A percentile compares a stretch with the other conserved stretches of the same genome.
Conservation (phyloP, 2,797 vertebrate genomes). For the Protonibea diacanthus region DNA sequence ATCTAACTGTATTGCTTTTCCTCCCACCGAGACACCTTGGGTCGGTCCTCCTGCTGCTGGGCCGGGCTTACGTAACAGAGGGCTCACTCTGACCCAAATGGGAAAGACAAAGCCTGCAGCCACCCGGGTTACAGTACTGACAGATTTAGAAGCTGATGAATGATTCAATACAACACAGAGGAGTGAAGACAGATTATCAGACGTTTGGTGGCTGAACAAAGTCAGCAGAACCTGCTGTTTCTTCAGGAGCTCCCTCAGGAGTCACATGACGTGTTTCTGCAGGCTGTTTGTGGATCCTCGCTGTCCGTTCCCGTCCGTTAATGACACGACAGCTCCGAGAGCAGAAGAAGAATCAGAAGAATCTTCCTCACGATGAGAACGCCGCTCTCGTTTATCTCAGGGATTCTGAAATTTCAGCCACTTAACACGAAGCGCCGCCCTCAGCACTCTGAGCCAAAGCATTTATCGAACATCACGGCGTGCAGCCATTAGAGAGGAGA, state of each 20-base stretch:
- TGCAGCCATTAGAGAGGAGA: slow-evolving; percentile 32
- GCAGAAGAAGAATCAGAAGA: slow-evolving; percentile 13
- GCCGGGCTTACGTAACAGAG: slow-evolving; percentile 53
- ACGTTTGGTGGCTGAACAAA: slow-evolving; percentile 13
- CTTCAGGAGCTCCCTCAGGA: background rate
- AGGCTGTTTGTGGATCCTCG: background rate
- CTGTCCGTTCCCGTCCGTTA: slow-evolving; percentile 2
- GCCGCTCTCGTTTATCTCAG: slow-evolving; percentile 13
- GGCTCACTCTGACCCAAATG: slow-evolving; percentile 70
- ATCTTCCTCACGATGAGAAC: background rate
- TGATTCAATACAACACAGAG: slow-evolving; percentile 58
- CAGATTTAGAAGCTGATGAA: slow-evolving; percentile 69
- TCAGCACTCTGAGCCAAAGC: slow-evolving; percentile 25
- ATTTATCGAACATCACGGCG: slow-evolving; percentile 3
- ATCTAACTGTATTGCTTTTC: slow-evolving; percentile 22
- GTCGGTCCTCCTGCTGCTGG: slow-evolving; percentile 12
- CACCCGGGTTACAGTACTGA: slow-evolving; percentile 40
- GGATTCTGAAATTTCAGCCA: background rate
- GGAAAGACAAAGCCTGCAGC: slow-evolving; percentile 67
- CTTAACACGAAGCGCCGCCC: slow-evolving; percentile 22
- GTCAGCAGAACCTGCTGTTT: background rate
- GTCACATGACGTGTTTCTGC: background rate
- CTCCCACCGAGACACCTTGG: slow-evolving; percentile 8
- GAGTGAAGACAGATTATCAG: slow-evolving; percentile 10
- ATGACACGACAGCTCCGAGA: slow-evolving; percentile 2